Base-by-base conservation (phyloP, 2,888 invertebrate species). In the Romanomermis culicivorax region DNA sequence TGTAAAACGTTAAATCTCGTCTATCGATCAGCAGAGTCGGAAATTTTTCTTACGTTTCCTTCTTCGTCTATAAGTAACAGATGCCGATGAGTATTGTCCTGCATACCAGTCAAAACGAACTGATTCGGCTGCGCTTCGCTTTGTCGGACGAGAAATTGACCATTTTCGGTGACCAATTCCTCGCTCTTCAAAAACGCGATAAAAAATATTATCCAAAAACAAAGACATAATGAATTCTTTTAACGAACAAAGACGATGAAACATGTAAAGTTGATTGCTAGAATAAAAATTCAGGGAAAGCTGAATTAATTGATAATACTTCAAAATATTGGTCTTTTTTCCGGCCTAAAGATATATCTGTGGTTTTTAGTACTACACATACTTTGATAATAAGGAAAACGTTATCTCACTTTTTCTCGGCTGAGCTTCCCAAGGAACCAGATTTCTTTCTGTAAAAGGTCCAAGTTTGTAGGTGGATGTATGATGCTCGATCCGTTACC, bases 371-470 rank as follows among this genome's bases (percentile, higher is more conserved):
- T n/a, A n/a, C n/a, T n/a, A n/a, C n/a, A n/a, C n/a, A n/a, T n/a
- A n/a, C n/a, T n/a, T n/a, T n/a, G n/a, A n/a, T n/a, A n/a, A n/a
- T n/a, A n/a, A n/a, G n/a, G n/a, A n/a, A n/a, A n/a, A n/a, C n/a
- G n/a, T n/a, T 62, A 56, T 70, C 88, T 86, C 23, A 93, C 87
- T 61, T 83, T 80, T 53, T 80, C 81, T 55, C 95, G 77, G 60
- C 82, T 82, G 48, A 95, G 82, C 56, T 81, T 79, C 4, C 89
- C 89, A 72, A 95, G 95, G 73, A 84, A 95, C 93, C 93, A 93
- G 7, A 7, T 45, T 45, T 45, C 45, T 23, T 23, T 11, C 11
- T n/a, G 11, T 45, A 45, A 45, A 11, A 45, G 23, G 23, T 45
- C 45, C 17, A n/a, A 45, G 23, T 45, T 45, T 4, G 45, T 45